phyloP scores from a whole-genome alignment of 2,888 invertebrate genomes.

The Drosophila paramelanica region DNA sequence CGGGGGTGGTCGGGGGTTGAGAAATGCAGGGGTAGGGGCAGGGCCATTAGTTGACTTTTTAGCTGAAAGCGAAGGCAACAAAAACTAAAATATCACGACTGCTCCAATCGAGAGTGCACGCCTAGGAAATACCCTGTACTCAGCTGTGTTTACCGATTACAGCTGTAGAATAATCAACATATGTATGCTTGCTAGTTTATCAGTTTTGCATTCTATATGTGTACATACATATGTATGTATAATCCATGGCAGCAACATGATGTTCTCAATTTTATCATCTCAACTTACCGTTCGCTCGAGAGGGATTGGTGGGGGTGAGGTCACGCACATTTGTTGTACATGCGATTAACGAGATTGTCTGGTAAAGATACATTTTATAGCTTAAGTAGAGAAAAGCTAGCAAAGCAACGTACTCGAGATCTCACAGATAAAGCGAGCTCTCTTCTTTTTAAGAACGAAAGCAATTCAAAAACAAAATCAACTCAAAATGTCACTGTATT shows the following conservation, averaged over 20 bases:
- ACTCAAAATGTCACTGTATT: not conserved
- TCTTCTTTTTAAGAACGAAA: constrained; percentile 9
- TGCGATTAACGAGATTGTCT: constrained; percentile 26
- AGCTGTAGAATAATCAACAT: not conserved
- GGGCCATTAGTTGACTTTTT: not conserved
- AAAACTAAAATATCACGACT: no score
- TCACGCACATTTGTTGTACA: constrained; percentile 7
- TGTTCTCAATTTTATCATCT: constrained; percentile 22
- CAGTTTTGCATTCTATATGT: constrained; percentile 13
- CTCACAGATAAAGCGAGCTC: constrained; percentile 1
- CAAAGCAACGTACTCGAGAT: constrained; percentile 7
- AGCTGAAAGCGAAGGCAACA: not conserved
- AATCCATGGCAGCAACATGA: constrained; percentile 7
- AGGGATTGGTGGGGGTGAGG: not conserved
- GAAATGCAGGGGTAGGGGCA: not conserved
- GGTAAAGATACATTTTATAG: constrained; percentile 8
- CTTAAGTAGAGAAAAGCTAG: not conserved
- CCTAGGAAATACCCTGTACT: not conserved
- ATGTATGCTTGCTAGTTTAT: constrained; percentile 15
- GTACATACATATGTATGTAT: not conserved
- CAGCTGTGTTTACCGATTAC: not conserved
- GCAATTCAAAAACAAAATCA: not conserved
- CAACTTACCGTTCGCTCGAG: not conserved
- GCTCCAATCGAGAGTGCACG: not conserved
- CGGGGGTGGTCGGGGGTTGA: not conserved